Percentiles rank a stretch among this genome's conserved stretches.
Evolutionary conservation across 2,113 vertebrate genomes (phyloP).

Genomic region (Phocoena phocoena): DNA sequence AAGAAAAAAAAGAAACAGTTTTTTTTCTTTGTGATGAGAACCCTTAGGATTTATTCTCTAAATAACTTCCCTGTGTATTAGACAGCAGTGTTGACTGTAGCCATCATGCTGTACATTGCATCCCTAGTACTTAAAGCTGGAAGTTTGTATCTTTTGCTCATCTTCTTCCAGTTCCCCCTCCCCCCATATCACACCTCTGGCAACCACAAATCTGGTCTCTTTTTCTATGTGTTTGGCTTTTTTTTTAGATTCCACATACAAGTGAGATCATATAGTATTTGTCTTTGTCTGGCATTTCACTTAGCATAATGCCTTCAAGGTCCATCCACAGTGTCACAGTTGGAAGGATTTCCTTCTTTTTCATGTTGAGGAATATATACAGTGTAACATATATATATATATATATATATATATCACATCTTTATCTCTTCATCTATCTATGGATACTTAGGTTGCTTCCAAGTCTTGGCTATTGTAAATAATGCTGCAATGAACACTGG

Average conservation of each 20-base stretch:
- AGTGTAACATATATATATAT: neutral
- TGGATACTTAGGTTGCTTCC: neutral
- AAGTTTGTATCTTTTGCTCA: neutral
- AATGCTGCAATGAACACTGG: neutral
- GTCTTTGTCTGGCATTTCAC: neutral
- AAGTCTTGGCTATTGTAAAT: too few relatives aligned
- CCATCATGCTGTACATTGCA: fast-evolving
- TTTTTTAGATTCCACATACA: neutral
- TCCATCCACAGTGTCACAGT: neutral
- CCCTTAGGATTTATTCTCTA: neutral
- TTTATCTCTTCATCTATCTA: neutral
- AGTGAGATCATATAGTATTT: neutral
- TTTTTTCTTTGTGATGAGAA: neutral
- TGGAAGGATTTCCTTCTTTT: neutral
- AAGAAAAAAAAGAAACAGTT: neutral
- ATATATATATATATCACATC: neutral
- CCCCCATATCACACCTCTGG: neutral
- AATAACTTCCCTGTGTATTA: too few relatives aligned
- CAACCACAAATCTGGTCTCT: neutral
- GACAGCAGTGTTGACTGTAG: too few relatives aligned
- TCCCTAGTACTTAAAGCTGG: fast-evolving
- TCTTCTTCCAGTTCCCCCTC: neutral
- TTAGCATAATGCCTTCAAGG: neutral
- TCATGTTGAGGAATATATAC: neutral
- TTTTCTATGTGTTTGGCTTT: neutral